Evolutionary conservation across 2,113 vertebrate genomes (phyloP), one percentile per base, ranked within the genome.

Genomic region (Semnornis frantzii): DNA sequence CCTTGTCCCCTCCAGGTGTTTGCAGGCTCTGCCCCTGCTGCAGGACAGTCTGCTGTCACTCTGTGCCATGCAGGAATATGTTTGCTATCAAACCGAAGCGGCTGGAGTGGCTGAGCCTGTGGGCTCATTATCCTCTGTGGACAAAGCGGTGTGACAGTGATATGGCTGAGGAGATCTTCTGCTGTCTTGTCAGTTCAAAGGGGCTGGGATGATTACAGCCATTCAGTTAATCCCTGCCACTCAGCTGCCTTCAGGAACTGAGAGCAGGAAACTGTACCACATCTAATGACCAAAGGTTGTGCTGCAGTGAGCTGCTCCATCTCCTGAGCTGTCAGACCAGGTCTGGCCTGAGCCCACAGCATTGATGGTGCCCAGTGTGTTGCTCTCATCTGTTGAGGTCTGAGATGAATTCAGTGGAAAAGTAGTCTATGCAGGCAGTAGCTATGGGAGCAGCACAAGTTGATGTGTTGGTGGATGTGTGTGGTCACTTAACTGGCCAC

Each of bases 121-220:
- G 66, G 92, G 85, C 92, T 96, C 92, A 84, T 95, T 97, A 94
- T 93, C 69, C 59, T 65, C 9, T 31, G 69, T 0, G 21, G 89
- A 85, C 89, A 63, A 62, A 48, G 68, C 82, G 27, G 75, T 6
- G 81, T 92, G 94, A 93, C 94, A 80, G 85, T 25, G 94, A 76
- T 94, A 86, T 23, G 83, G 89, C 74, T 94, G 94, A 91, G 90
- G 75, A 82, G 84, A 92, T 79, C 85, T 70, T 90, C 59, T 14
- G 79, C 85, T 88, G 93, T 88, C 82, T 72, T 57, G 28, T 76
- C 93, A 44, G 64, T 59, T 84, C 59, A 92, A 86, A 95, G 83
- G 59, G 89, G 82, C 21, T 0, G 21, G 42, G 89, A 14, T 89
- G 83, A 85, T 93, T 84, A 28, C 75, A 92, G 77, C 55, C 75